These are phyloP conservation scores for Luperina testacea DNA, from an alignment of 2,888 invertebrate genomes.

Conservation along the genomic window DNA sequence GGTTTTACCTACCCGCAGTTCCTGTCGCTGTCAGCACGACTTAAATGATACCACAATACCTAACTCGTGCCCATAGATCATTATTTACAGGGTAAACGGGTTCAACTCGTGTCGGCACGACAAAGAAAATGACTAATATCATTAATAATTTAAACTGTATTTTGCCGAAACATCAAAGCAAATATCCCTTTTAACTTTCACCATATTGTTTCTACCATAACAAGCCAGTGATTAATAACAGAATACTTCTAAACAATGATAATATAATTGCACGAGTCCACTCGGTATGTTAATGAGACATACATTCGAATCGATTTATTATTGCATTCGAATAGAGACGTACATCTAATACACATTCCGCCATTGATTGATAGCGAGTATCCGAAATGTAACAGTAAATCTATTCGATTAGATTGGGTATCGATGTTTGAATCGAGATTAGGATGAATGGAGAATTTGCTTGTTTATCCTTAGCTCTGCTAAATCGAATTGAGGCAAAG, in stretches of 20 bases:
- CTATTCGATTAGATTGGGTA: conserved; percentile 65
- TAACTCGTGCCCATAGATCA: background rate
- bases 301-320: conserved; percentile 71
- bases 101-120: background rate
- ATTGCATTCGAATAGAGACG: conserved; percentile 80
- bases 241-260: conserved; percentile 55
- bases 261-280: conserved; percentile 62
- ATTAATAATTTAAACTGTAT: conserved; percentile 15
- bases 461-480: background rate
- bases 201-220: conserved; percentile 51
- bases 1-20: too few species aligned
- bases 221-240: conserved; percentile 62
- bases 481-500: background rate
- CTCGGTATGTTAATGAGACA: conserved; percentile 83
- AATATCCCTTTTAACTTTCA: conserved; percentile 42
- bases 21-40: too few species aligned
- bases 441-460: conserved; percentile 36
- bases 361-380: conserved; percentile 80
- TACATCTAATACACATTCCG: conserved; percentile 78
- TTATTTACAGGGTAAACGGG: too few species aligned
- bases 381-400: conserved; percentile 78
- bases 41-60: background rate
- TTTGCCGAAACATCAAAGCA: conserved; percentile 46
- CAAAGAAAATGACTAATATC: background rate
- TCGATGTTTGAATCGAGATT: conserved; percentile 59